phyloP scores from a whole-genome alignment of 2,797 vertebrate genomes.

The Dendrocincla tyrannina region DNA sequence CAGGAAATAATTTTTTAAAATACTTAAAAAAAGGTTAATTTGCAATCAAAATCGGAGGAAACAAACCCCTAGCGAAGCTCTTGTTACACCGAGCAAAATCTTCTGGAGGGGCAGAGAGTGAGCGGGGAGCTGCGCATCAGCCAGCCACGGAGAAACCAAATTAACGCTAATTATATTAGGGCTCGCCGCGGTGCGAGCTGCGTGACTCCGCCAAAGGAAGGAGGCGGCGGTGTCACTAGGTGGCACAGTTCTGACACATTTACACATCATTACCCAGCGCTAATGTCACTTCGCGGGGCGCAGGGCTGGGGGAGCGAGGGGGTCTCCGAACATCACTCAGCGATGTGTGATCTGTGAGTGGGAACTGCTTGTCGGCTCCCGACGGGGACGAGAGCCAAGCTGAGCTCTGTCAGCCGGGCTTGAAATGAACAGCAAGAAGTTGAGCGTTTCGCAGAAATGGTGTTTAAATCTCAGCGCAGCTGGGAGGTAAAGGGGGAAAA shows the following conservation, averaged over 20 bases:
- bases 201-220: constrained; percentile 72
- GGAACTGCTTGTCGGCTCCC: constrained; percentile 45
- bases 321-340: constrained; percentile 47
- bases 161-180: constrained; percentile 76
- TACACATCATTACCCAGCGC: constrained; percentile 76
- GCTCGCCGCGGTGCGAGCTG: constrained; percentile 73
- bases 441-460: background rate
- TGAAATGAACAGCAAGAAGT: constrained; percentile 56
- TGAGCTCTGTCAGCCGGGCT: constrained; percentile 56
- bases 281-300: constrained; percentile 72
- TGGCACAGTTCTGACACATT: constrained; percentile 83
- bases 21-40: background rate
- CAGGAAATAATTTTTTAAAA: background rate
- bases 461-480: background rate
- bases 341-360: constrained; percentile 59
- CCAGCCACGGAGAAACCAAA: constrained; percentile 72
- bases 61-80: background rate
- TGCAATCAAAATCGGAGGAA: background rate
- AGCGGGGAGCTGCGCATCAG: constrained; percentile 12
- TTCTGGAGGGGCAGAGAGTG: background rate
- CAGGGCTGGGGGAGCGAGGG: constrained; percentile 38
- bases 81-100: background rate
- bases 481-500: background rate
- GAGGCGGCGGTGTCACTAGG: constrained; percentile 77
- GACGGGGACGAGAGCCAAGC: constrained; percentile 25